Base-by-base conservation (phyloP, 2,888 invertebrate genomes). In the Drosophila quinaria region DNA sequence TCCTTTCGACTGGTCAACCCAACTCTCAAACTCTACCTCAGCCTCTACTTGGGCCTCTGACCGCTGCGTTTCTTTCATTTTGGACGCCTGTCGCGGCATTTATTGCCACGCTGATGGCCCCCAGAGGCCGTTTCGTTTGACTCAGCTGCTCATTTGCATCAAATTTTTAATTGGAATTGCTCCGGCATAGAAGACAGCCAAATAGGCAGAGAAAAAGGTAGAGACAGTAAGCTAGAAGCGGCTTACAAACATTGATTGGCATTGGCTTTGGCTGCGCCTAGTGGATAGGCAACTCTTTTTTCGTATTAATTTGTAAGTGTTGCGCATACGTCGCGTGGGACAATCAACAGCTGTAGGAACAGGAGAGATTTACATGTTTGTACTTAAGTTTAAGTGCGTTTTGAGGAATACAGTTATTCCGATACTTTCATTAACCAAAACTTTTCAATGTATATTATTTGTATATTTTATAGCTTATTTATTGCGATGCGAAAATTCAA, bases 141-240 rank as follows among this genome's bases (percentile, higher is more conserved):
- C 69, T 79, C 77, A 68, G 82, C 73, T 86, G 88, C 83, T 86
- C 87, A 83, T 87, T 83, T 83, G 81, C 87, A 86, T 83, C 80
- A 84, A 80, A 84, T 84, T 83, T 87, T 87, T 87, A 83, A 83
- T 83, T 83, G 83, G 87, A 83, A 87, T 84, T 75, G 79, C 51
- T 65, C 58, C 37, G 44, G 9, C 15, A 17, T 41, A 13, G 41
- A 9, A 31, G 41, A 0, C 29, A 4, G 15, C n/a, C 11, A 31
- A n/a, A 31, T 11, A 17, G 29, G 22, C 3, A 4, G 10, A 41
- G 41, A 17, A 33, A 54, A 13, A 41, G 33, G 13, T 9, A 15
- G 41, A 39, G 39, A 55, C 60, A 64, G 52, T 73, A 64, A 62
- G 77, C 73, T 73, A 50, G 52, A 17, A 56, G 63, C 60, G 29